Conservation (phyloP, 2,113 vertebrate genomes). For the Boleophthalmus pectinirostris region DNA sequence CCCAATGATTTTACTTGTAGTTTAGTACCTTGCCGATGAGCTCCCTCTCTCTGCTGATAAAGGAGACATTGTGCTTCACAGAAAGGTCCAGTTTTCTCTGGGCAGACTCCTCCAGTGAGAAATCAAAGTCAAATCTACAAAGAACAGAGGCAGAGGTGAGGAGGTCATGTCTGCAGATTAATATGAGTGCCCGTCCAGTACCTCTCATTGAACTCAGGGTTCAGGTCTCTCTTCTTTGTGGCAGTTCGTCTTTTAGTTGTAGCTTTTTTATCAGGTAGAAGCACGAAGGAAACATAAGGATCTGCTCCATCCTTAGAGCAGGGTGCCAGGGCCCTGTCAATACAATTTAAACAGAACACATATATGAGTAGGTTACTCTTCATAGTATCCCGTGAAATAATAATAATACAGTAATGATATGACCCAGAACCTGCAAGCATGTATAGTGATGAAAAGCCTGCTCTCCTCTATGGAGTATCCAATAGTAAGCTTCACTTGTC, state of each 20-base stretch:
- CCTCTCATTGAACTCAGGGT: constrained; percentile 90
- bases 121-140: constrained; percentile 87
- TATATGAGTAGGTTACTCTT: background rate
- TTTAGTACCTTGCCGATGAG: constrained; percentile 85
- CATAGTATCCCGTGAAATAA: background rate
- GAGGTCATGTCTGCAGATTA: background rate
- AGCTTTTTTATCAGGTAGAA: constrained; percentile 87
- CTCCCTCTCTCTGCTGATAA: constrained; percentile 89
- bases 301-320: constrained; percentile 84
- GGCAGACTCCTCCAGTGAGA: constrained; percentile 81
- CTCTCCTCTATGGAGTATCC: constrained; percentile 83
- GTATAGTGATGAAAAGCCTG: constrained; percentile 81
- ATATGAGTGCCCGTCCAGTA: constrained; percentile 24
- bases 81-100: constrained; percentile 83
- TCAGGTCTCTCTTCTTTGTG: constrained; percentile 85
- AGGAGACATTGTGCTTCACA: constrained; percentile 87
- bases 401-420: background rate
- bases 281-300: constrained; percentile 84
- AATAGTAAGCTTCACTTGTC: constrained; percentile 83
- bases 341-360: constrained; percentile 7
- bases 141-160: background rate
- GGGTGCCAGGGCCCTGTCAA: constrained; percentile 77
- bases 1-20: background rate
- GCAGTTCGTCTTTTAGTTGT: constrained; percentile 86
- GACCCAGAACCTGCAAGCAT: constrained; percentile 82